Evolutionary conservation across 2,888 invertebrate genomes (phyloP).

Genomic region (Zelleria hepariella): DNA sequence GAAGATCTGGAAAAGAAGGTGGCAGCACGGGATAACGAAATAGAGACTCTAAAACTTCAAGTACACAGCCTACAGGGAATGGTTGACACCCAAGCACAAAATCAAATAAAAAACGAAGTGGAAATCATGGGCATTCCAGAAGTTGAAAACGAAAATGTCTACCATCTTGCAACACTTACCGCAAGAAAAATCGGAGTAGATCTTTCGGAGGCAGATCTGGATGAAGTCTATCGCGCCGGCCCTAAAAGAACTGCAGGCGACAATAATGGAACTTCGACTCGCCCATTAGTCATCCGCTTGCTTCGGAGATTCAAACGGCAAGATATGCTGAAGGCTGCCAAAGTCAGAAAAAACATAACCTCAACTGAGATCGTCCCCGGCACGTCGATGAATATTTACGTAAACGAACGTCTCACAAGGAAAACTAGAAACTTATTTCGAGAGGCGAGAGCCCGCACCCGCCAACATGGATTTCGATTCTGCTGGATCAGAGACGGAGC

Average conservation of each 20-base stretch:
- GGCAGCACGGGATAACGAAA: not conserved
- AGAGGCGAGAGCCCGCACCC: not conserved
- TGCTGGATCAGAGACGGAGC: not conserved
- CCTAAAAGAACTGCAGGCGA: not conserved
- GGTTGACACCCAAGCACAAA: not conserved
- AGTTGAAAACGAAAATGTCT: not conserved
- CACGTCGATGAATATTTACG: not conserved
- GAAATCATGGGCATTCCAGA: not conserved
- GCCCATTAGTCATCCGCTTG: not conserved
- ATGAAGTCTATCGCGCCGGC: not conserved
- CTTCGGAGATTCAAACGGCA: not conserved
- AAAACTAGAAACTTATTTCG: not conserved
- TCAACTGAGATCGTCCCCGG: not conserved
- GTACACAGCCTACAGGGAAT: not conserved
- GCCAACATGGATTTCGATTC: not conserved
- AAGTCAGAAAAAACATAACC: not conserved
- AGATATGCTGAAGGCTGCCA: not conserved
- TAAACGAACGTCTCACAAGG: not conserved
- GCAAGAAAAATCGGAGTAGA: not conserved
- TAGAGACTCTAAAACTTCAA: not conserved
- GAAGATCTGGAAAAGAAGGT: not conserved
- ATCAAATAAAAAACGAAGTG: not conserved
- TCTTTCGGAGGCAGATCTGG: not conserved
- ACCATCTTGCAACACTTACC: not conserved
- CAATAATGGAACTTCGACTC: not conserved